These are phyloP conservation scores for Sylvia atricapilla DNA, from an alignment of 2,113 vertebrate species.

Conservation along the genomic window DNA sequence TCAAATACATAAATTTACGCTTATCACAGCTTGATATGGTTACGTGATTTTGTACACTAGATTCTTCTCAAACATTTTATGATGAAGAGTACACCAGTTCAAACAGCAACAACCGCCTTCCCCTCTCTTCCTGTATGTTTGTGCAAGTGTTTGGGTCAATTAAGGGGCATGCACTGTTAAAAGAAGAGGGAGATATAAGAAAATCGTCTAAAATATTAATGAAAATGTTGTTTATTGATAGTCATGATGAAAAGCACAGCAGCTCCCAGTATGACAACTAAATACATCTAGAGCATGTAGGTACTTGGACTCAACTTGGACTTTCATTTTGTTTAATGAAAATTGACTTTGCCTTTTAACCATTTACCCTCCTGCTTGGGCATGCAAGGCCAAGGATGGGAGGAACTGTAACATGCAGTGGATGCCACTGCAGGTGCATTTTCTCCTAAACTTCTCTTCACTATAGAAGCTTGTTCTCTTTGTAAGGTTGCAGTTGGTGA, in stretches of 20 bases:
- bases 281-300: neutral
- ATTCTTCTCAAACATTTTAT: neutral
- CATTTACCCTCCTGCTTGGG: neutral
- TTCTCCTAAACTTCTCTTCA: neutral
- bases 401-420: neutral
- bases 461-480: neutral
- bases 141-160: neutral
- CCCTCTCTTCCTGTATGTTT: neutral
- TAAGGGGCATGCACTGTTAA: neutral
- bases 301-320: neutral
- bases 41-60: neutral
- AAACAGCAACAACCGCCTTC: neutral
- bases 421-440: neutral
- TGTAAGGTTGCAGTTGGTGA: neutral
- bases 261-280: neutral
- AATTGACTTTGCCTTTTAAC: neutral
- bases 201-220: neutral
- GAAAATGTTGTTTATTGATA: neutral
- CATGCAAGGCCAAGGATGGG: neutral
- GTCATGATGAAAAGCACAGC: neutral
- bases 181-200: neutral
- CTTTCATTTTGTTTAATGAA: neutral
- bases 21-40: neutral
- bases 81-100: neutral
- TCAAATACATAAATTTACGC: neutral